Base-by-base conservation (phyloP, 2,888 invertebrate genomes). In the Selenia dentaria region DNA sequence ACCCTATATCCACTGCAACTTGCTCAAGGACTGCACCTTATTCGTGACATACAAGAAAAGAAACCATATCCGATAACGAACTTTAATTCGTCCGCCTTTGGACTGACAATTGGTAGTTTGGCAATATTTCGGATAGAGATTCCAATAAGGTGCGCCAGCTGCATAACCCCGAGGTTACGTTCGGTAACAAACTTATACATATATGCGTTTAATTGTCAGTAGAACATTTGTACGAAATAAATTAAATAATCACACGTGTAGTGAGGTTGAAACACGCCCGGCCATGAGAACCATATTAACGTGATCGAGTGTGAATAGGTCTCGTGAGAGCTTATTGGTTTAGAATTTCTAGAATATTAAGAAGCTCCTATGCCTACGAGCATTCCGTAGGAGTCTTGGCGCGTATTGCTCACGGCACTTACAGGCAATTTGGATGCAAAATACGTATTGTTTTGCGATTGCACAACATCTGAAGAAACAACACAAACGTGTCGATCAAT, bases 391-490 rank as follows among this genome's bases (percentile, higher is more conserved):
- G 65, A 67, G 64, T 67, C 65, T 62, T 51, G 55, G 57, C 40
- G 55, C 54, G 56, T 44, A 58, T 68, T 60, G 61, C 58, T 70
- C 64, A 70, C 60, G 57, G 62, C 42, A 47, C 48, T 59, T 62
- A 54, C 60, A 55, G 48, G 37, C 61, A 70, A 77, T 79, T 82
- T 74, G 70, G 67, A 82, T 80, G 69, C 74, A 71, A 79, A 71
- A 68, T 65, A 51, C 58, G 61, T 68, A 72, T 75, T 78, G 74
- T 79, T 70, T 57, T 57, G 46, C 26, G 33, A 62, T 79, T 78
- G 70, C 71, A 59, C 63, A 79, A 73, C 62, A 58, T 58, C 54
- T 61, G 57, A 61, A 63, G 64, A 66, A 68, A 72, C 59, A 57
- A 52, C 57, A 43, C 40, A 36, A 43, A 49, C 36, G 37, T 55